Base-by-base conservation (phyloP, 2,888 invertebrate species). In the Scelioninae gen. 2 region DNA sequence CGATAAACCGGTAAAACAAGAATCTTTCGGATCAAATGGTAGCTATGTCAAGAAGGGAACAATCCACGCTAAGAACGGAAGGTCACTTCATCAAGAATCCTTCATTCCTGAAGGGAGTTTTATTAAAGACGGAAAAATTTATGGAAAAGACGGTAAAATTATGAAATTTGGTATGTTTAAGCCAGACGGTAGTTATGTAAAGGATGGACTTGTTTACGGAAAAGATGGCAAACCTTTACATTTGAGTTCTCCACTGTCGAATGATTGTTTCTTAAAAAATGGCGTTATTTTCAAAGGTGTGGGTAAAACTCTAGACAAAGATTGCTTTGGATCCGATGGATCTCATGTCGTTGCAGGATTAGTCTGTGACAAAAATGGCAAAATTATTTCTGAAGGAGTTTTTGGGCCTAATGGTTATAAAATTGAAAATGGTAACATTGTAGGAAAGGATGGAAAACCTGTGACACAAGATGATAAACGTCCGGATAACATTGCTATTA, bases 401-500 rank as follows among this genome's bases (percentile, higher is more conserved):
- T 86, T 84, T 18, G 85, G 85, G 2, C 84, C 85, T 0, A 83
- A 84, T 13, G 85, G 85, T 0, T 81, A 82, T 11, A 81, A 82
- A n/a, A 83, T 85, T 4, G 80, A 80, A 28, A 78, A 85, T 50
- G 85, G 85, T 16, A 25, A 82, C n/a, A 80, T 85, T 31, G 72
- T 85, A 2, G 83, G 83, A 9, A 79, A 80, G 37, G 84, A 85
- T 45, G 84, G 83, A 2, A 84, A 82, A 60, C 79, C 81, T 1
- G 65, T 85, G 16, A 84, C 82, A 2, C 84, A 84, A 58, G 84
- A 85, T 35, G 80, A 83, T 25, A 82, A 82, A 64, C 84, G 85
- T 1, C 83, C 84, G 0, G 84, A 85, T 35, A 81, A 78, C 46
- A 52, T 82, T 3, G 82, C 84, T 2, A 63, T 85, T 1, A 80